Conservation (phyloP, 2,888 invertebrate genomes). For the Salpingus planirostris region DNA sequence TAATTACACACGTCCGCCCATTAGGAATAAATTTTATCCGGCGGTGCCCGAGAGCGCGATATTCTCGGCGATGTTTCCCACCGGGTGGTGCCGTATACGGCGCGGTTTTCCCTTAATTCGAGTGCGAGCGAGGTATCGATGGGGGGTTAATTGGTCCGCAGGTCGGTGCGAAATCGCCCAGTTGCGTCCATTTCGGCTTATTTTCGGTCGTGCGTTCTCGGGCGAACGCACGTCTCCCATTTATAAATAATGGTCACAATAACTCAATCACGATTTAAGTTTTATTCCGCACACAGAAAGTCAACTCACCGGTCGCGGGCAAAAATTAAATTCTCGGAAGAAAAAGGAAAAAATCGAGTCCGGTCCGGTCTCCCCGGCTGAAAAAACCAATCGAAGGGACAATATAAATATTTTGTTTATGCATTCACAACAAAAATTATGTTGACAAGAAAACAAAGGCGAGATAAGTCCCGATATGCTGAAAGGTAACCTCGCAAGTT, state of each 20-base stretch:
- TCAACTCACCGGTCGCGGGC: conserved; percentile 22
- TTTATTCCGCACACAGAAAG: no score
- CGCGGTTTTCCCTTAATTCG: no score
- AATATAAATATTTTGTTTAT: conserved; percentile 46
- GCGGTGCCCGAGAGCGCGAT: no score
- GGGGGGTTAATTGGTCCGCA: no score
- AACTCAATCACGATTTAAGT: conserved; percentile 43
- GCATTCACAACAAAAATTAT: conserved; percentile 45
- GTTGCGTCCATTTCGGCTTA: no score
- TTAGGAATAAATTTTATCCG: background rate
- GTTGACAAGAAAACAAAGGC: conserved; percentile 46
- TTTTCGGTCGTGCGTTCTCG: background rate
- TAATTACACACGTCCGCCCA: background rate
- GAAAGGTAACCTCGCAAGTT: conserved; percentile 42
- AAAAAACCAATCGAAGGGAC: conserved; percentile 41
- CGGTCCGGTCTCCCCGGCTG: conserved; percentile 29
- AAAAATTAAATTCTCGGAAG: conserved; percentile 41
- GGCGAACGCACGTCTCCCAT: conserved; percentile 3
- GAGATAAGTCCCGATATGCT: conserved; percentile 43
- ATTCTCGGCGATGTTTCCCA: no score
- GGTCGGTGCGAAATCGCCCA: no score
- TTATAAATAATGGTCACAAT: conserved; percentile 35
- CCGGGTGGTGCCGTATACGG: no score
- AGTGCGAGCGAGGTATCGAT: no score
- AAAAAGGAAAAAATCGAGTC: conserved; percentile 21